Evolutionary conservation across 2,888 invertebrate species (phyloP), one percentile per base, ranked within the genome.

Genomic region (Atethmia centrago): DNA sequence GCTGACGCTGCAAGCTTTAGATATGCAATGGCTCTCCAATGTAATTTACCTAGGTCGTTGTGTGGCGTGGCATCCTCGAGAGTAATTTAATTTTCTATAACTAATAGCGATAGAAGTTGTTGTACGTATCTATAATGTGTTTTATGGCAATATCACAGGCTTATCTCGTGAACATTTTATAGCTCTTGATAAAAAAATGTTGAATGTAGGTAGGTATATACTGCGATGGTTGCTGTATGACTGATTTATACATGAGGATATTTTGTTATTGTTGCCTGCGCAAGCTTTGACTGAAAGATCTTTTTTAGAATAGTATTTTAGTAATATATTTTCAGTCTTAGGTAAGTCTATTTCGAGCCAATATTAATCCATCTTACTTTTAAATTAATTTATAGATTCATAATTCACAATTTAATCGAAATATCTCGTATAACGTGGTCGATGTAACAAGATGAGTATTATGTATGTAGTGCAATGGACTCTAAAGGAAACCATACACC

Each of bases 131-230:
- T 51, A 56, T 70, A 71, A 72, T 74, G 71, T 69, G 45, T 79
- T 82, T 83, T 68, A 85, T 77, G 72, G 74, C 66, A 66, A 68
- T 75, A 71, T 72, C 82, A 80, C 65, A 19, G n/a, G 65, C 72
- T 78, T 82, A 85, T 85, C 85, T 79, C 75, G 74, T 85, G 79
- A 63, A 84, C 77, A 62, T 74, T 82, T 73, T 77, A 79, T 76
- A 63, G 47, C 59, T 31, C 42, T 63, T 58, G 77, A 82, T 85
- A 85, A 79, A 49, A 36, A 74, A 65, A 74, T 73, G 69, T 71
- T 66, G 61, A 66, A 31, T n/a, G 8, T 21, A 45, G 42, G 42
- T 4, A 36, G n/a, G n/a, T 62, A 64, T 53, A 9, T 74, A 55
- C 25, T 74, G 10, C 28, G 66, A 71, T 74, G 72, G 62, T 70